These are phyloP conservation scores for Botia almorhae DNA, from an alignment of 2,797 vertebrate species.

Conservation along the genomic window DNA sequence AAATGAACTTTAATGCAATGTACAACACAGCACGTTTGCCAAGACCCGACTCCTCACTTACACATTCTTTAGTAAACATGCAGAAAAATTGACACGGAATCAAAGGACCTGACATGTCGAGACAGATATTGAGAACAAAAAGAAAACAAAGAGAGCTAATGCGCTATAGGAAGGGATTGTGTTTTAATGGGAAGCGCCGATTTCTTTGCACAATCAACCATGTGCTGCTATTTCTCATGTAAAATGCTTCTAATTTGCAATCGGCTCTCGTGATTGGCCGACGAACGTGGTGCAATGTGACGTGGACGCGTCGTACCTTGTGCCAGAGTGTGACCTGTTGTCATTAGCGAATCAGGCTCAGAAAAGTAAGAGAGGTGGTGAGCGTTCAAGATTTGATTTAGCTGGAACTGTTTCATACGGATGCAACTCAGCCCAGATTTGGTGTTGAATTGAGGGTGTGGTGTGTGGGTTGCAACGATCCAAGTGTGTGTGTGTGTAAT, in stretches of 20 bases:
- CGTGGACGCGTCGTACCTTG: slow-evolving; percentile 82
- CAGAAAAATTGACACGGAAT: slow-evolving; percentile 60
- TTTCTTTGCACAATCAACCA: background rate
- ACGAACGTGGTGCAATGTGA: slow-evolving; percentile 93
- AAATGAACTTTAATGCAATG: slow-evolving; percentile 76
- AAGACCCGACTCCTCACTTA: slow-evolving; percentile 75
- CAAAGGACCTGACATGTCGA: slow-evolving; percentile 53
- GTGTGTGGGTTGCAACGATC: slow-evolving; percentile 42
- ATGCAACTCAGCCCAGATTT: slow-evolving; percentile 42
- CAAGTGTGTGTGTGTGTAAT: slow-evolving; percentile 31
- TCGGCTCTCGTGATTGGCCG: slow-evolving; percentile 83
- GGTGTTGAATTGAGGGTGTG: slow-evolving; percentile 53
- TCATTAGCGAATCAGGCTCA: slow-evolving; percentile 48
- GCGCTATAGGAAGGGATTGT: background rate
- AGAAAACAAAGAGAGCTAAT: background rate
- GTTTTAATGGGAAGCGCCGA: slow-evolving; percentile 14
- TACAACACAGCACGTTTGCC: slow-evolving; percentile 74
- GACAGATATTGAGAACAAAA: background rate
- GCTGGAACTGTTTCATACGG: slow-evolving; percentile 25
- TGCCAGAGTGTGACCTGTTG: slow-evolving; percentile 74
- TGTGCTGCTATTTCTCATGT: slow-evolving; percentile 31
- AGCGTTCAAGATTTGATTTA: slow-evolving; percentile 34
- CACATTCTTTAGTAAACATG: slow-evolving; percentile 78
- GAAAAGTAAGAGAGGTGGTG: slow-evolving; percentile 35
- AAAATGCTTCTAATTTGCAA: slow-evolving; percentile 68